Evolutionary conservation across 2,888 invertebrate species (phyloP), one percentile per base, ranked within the genome.

Genomic region (Pantelozetes paolii): DNA sequence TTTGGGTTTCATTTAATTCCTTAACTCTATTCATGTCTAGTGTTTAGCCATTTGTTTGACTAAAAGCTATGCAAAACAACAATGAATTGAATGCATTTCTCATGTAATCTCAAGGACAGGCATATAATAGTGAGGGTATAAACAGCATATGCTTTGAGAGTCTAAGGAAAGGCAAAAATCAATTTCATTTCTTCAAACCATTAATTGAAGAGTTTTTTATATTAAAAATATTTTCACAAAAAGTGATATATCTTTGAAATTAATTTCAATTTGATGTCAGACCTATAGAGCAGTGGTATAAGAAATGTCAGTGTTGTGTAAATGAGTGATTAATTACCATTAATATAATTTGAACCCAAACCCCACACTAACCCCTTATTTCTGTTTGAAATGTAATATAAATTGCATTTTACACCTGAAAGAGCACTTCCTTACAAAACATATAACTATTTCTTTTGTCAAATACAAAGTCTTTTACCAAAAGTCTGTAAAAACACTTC

Each of bases 171-270:
- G 45, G 45, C 45, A 45, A 45, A 45, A 45, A 45, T 45, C 45
- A 45, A 45, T 45, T 45, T 9, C n/a, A 45, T 18, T 45, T 45
- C 45, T 13, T n/a, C n/a, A n/a, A 5, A n/a, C n/a, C n/a, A 45
- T 45, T 45, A 45, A 45, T 45, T 45, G n/a, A 45, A 45, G n/a
- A n/a, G n/a, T 45, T 45, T 45, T 45, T 45, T 40, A 45, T 45
- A n/a, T 18, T 13, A 45, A 45, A 9, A 45, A 9, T 45, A 18
- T 45, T 13, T 13, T 45, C n/a, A 45, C n/a, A 18, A 45, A 45
- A 45, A 45, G 45, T 13, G n/a, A 40, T 6, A n/a, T 18, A 45
- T 18, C 15, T 45, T n/a, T 40, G 40, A n/a, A 40, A 40, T 40
- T 9, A 40, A 40, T 40, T 40, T 40, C 13, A 40, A n/a, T n/a